Evolutionary conservation across 2,113 vertebrate genomes (phyloP), one percentile per base, ranked within the genome.

Genomic region (Nanorana parkeri): DNA sequence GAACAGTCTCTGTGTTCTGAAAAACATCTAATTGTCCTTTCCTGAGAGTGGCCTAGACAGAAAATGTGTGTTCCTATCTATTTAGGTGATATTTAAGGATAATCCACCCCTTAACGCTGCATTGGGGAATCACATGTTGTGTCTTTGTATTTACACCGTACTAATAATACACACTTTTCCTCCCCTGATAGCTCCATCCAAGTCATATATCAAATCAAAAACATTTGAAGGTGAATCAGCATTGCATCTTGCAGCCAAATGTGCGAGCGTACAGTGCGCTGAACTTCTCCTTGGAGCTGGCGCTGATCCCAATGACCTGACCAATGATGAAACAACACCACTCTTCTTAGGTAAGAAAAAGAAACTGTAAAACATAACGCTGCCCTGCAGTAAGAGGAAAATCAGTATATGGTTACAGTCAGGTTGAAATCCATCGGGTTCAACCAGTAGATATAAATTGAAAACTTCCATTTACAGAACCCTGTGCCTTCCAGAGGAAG

Each of bases 201-300:
- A 88, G 5, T 77, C 83, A 61, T 96, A 93, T 17, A 86, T 98
- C 28, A 93, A 94, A 84, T 90, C 92, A 0, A 87, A 91, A 87
- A 98, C 96, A 0, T 97, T 96, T 3, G 96, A 97, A 69, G 96
- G 96, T 3, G 88, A 94, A 68, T 93, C 92, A 0, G 91, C 96
- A 0, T 87, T 97, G 78, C 96, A 95, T 89, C 94, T 99, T 72
- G 95, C 96, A 0, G 95, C 95, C 0, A 88, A 85, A 80, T 86
- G 81, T 0, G 97, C 97, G 29, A 92, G 95, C 61, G 71, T 93
- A 81, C 89, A 88, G 0, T 92, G 91, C 1, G 77, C 93, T 10
- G 82, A 72, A 20, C 24, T 93, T 73, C 96, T 99, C 47, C 84
- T 98, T 80, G 91, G 91, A 80, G 92, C 92, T 10, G 91, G 91